Evolutionary conservation across 2,888 invertebrate species (phyloP).

Genomic region (Drosophila differens): DNA sequence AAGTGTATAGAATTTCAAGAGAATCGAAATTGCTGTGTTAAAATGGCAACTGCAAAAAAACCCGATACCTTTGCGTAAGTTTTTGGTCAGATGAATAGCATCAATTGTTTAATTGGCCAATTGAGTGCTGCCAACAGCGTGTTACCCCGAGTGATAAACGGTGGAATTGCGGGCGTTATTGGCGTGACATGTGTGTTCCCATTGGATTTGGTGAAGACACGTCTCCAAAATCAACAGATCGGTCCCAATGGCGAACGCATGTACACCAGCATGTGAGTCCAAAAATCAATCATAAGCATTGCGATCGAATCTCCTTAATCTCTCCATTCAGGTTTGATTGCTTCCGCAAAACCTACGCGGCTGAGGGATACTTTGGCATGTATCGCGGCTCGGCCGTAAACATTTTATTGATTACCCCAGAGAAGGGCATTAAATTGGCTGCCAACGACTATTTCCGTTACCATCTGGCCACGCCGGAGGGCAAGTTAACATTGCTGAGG

Average conservation of each 20-base stretch:
- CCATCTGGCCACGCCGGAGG: conserved; percentile 90
- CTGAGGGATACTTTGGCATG: conserved; percentile 99
- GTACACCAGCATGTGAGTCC: conserved; percentile 95
- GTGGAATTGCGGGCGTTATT: conserved; percentile 98
- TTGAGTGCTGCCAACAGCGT: conserved; percentile 94
- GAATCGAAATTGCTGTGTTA: neutral
- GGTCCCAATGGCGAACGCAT: conserved; percentile 95
- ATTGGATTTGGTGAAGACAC: conserved; percentile 98
- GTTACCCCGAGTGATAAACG: conserved; percentile 91
- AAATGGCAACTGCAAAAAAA: conserved; percentile 9
- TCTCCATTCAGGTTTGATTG: conserved; percentile 95
- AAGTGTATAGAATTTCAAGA: neutral
- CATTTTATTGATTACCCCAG: conserved; percentile 98
- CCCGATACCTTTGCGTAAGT: conserved; percentile 24
- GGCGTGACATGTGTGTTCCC: conserved; percentile 99
- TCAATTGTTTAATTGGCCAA: neutral
- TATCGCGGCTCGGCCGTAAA: conserved; percentile 99
- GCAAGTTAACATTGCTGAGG: conserved; percentile 89
- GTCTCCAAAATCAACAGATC: conserved; percentile 97
- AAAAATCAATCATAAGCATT: neutral
- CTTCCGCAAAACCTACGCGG: conserved; percentile 95
- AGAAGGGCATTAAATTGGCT: conserved; percentile 99
- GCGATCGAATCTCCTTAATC: neutral
- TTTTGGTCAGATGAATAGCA: neutral
- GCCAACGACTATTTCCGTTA: conserved; percentile 98